Conservation (phyloP, 2,113 vertebrate genomes). For the Marmota flaviventris region DNA sequence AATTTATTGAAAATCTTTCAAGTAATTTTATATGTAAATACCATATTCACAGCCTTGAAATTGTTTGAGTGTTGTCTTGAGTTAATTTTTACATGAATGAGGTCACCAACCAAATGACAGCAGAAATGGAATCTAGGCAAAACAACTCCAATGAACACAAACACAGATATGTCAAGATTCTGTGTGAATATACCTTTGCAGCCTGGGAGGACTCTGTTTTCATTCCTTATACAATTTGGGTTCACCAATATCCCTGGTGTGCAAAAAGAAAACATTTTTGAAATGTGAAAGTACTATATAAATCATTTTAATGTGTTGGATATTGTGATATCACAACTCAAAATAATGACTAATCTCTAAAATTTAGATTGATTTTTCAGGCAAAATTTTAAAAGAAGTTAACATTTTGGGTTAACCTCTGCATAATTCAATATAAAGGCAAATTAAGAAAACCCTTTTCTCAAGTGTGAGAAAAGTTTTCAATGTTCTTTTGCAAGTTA, state of each 20-base stretch:
- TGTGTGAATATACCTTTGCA: neutral
- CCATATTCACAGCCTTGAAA: neutral
- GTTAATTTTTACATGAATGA: neutral
- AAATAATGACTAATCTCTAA: conserved; percentile 3
- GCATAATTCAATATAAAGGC: neutral
- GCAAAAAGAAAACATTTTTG: neutral
- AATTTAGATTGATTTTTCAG: conserved; percentile 40
- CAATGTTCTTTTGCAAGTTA: neutral
- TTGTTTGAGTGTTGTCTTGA: neutral
- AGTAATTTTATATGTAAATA: neutral
- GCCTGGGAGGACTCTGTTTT: neutral
- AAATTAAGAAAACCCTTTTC: neutral
- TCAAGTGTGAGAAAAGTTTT: conserved; percentile 13
- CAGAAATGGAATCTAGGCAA: neutral
- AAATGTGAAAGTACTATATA: neutral
- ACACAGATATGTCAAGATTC: neutral
- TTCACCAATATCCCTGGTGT: neutral
- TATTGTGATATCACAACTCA: conserved; percentile 16
- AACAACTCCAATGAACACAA: neutral
- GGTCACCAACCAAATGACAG: neutral
- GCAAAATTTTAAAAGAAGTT: neutral
- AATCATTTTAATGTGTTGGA: conserved; percentile 15
- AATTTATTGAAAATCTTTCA: neutral
- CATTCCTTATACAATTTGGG: neutral
- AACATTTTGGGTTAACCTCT: neutral